phyloP scores from a whole-genome alignment of 2,888 invertebrate species.

The Pseudococcus viburni region DNA sequence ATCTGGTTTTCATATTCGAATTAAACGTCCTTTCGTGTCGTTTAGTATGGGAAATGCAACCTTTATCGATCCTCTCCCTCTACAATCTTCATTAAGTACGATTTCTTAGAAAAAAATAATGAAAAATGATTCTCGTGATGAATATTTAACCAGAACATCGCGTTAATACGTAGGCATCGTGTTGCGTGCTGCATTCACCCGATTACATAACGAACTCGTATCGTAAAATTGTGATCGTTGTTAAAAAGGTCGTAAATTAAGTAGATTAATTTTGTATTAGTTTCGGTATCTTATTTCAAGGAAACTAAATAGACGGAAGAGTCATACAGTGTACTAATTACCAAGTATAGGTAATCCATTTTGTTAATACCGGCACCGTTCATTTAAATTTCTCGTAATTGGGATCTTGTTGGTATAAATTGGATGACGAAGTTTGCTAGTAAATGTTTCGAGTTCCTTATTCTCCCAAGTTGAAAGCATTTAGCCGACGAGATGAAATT shows the following conservation, averaged over 20 bases:
- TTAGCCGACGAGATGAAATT: neutral
- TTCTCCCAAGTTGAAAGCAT: neutral
- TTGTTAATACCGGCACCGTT: neutral
- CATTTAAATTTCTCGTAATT: conserved; percentile 3
- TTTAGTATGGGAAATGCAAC: neutral
- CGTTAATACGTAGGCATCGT: neutral
- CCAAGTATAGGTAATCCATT: neutral
- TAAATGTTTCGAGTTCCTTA: neutral
- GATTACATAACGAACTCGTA: neutral
- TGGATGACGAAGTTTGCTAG: neutral
- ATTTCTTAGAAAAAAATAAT: conserved; percentile 12
- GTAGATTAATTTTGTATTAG: neutral
- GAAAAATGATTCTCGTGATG: neutral
- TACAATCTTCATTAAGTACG: neutral
- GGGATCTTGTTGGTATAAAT: neutral
- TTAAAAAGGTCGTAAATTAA: conserved; percentile 29
- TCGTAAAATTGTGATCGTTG: neutral
- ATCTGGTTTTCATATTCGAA: conserved; percentile 1
- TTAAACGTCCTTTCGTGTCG: neutral
- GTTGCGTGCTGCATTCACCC: neutral
- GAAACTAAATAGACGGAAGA: neutral
- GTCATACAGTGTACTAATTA: neutral
- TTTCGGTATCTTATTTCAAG: neutral
- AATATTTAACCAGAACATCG: neutral
- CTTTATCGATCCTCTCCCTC: neutral